Conservation (phyloP, 23 tunicate species). For the Styela clava region DNA sequence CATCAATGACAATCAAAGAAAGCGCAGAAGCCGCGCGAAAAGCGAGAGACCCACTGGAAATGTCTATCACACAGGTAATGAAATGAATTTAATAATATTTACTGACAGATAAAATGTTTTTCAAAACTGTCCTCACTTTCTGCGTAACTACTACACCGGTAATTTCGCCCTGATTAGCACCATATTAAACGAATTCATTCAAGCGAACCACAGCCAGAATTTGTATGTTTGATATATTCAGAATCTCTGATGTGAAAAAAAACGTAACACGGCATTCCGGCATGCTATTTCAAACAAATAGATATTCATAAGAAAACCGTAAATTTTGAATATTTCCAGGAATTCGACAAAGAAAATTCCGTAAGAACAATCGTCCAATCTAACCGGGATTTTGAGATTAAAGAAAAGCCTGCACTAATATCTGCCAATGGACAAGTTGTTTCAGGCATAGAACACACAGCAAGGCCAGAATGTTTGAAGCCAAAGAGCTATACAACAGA, state of each 20-base stretch:
- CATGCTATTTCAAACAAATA: too few species aligned
- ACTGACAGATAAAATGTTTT: too few species aligned
- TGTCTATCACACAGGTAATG: slow-evolving; percentile 34
- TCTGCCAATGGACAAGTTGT: slow-evolving; percentile 14
- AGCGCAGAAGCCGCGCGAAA: slow-evolving; percentile 2
- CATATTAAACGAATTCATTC: too few species aligned
- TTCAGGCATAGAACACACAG: slow-evolving; percentile 5
- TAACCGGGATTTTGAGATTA: slow-evolving; percentile 42
- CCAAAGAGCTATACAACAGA: background rate
- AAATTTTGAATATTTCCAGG: slow-evolving; percentile 23
- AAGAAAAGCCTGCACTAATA: slow-evolving; percentile 26
- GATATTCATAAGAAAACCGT: too few species aligned
- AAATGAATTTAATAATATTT: too few species aligned
- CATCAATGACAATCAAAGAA: slow-evolving; percentile 35
- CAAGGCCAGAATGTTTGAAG: background rate
- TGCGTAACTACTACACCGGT: too few species aligned
- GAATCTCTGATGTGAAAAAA: too few species aligned
- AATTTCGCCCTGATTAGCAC: too few species aligned
- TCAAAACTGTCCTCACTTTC: too few species aligned
- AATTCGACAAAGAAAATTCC: slow-evolving; percentile 28
- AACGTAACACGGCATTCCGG: too few species aligned
- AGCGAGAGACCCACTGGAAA: slow-evolving; percentile 22
- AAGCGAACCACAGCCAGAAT: too few species aligned
- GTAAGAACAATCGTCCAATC: slow-evolving; percentile 52
- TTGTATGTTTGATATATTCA: too few species aligned